A percentile compares a stretch with the other conserved stretches of the same genome.
phyloP scores from a whole-genome alignment of 2,113 vertebrate genomes.

The Oceanodroma tethys region DNA sequence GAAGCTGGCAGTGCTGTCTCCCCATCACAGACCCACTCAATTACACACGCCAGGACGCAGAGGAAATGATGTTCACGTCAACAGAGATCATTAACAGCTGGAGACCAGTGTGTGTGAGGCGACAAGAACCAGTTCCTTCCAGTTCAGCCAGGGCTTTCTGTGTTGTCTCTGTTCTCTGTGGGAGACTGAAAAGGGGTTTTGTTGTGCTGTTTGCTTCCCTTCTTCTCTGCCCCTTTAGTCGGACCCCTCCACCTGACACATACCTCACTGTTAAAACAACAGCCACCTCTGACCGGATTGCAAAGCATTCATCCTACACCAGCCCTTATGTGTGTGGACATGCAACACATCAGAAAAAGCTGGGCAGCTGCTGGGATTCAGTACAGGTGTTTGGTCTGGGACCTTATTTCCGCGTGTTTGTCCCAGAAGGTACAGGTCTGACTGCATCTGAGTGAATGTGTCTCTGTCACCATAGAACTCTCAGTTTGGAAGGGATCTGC shows the following conservation, averaged over 20 bases:
- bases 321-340: neutral
- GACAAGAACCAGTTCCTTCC: slow-evolving; percentile 41
- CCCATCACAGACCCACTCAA: slow-evolving; percentile 37
- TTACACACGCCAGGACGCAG: neutral
- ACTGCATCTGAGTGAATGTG: neutral
- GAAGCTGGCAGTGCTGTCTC: slow-evolving; percentile 19
- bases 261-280: neutral
- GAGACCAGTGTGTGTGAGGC: slow-evolving; percentile 1
- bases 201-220: neutral
- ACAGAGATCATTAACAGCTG: slow-evolving; percentile 51
- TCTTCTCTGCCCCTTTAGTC: neutral
- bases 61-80: slow-evolving; percentile 39
- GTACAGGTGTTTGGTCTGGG: neutral
- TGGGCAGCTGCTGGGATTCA: neutral
- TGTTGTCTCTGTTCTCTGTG: neutral
- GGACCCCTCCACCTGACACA: neutral
- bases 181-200: neutral
- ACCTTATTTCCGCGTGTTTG: neutral
- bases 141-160: slow-evolving; percentile 11
- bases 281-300: neutral
- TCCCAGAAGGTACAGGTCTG: neutral
- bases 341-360: neutral
- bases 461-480: neutral
- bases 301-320: neutral
- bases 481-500: neutral